Evolutionary conservation across 2,888 invertebrate species (phyloP).

Genomic region (Acrocera orbiculus): DNA sequence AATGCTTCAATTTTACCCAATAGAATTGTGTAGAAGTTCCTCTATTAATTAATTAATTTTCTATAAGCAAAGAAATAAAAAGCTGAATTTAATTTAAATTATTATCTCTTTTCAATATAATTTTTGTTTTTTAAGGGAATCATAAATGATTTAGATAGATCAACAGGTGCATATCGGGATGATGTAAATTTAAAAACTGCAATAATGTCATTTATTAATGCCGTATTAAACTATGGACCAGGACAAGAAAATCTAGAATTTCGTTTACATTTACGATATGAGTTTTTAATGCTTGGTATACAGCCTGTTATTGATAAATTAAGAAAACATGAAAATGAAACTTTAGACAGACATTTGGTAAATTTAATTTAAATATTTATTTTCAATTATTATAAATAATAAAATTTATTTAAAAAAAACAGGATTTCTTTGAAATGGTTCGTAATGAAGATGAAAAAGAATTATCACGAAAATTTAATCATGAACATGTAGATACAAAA

Average conservation of each 20-base stretch:
- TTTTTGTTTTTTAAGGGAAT: conserved; percentile 39
- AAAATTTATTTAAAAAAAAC: background rate
- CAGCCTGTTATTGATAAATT: conserved; percentile 90
- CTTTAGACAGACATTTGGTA: conserved; percentile 76
- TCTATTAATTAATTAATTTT: no score
- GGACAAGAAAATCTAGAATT: conserved; percentile 94
- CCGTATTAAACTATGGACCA: conserved; percentile 87
- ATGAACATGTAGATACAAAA: conserved; percentile 84
- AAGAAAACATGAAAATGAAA: conserved; percentile 82
- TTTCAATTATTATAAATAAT: background rate
- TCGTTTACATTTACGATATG: conserved; percentile 84
- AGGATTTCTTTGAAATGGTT: conserved; percentile 96
- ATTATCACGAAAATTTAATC: conserved; percentile 73
- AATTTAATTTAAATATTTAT: conserved; percentile 6
- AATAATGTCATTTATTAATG: conserved; percentile 95
- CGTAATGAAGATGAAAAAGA: conserved; percentile 93
- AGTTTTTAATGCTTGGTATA: conserved; percentile 91
- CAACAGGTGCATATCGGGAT: conserved; percentile 78
- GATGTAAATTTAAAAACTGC: conserved; percentile 90
- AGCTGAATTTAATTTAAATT: no score
- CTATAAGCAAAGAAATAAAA: no score
- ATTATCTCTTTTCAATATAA: background rate
- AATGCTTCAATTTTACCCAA: no score
- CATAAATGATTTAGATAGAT: conserved; percentile 79
- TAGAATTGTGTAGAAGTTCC: no score